Evolutionary conservation across 1,140 invertebrate genomes (phyloP).

Genomic region (Drosophila kohkoa): DNA sequence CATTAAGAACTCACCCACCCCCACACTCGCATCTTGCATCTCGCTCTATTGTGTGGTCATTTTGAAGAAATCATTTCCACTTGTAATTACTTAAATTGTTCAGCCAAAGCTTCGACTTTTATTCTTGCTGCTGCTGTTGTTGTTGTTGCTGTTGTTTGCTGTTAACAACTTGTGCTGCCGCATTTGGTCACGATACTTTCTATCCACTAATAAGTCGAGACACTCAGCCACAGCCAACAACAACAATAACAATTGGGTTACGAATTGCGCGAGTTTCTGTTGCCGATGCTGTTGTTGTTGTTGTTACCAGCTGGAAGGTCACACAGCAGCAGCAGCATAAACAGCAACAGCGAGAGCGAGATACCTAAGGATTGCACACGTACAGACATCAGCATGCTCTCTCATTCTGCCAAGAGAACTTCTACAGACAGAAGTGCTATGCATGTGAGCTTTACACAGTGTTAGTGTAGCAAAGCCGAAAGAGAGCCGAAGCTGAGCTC

Average conservation of each 20-base stretch:
- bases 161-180: slow-evolving; percentile 1
- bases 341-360: background rate
- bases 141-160: too few relatives aligned
- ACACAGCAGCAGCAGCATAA: background rate
- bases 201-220: slow-evolving; percentile 51
- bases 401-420: background rate
- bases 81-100: slow-evolving; percentile 29
- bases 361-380: background rate
- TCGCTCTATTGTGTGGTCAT: background rate
- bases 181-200: slow-evolving; percentile 62
- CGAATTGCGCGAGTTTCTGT: slow-evolving; percentile 22
- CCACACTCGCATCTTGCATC: background rate
- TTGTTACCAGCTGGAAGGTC: slow-evolving; percentile 15
- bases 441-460: too few relatives aligned
- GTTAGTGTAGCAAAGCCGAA: too few relatives aligned
- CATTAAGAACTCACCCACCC: slow-evolving; percentile 2
- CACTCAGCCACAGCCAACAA: slow-evolving; percentile 4
- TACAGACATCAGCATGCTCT: background rate
- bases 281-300: background rate
- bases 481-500: too few relatives aligned
- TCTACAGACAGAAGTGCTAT: too few relatives aligned
- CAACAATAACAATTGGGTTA: slow-evolving; percentile 41
- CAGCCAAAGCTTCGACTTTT: background rate
- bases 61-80: slow-evolving; percentile 12
- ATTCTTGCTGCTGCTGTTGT: slow-evolving; percentile 4